A percentile compares a stretch with the other conserved stretches of the same genome.
These are phyloP conservation scores for Myathropa florea DNA, from an alignment of 2,888 invertebrate genomes.

Conservation along the genomic window DNA sequence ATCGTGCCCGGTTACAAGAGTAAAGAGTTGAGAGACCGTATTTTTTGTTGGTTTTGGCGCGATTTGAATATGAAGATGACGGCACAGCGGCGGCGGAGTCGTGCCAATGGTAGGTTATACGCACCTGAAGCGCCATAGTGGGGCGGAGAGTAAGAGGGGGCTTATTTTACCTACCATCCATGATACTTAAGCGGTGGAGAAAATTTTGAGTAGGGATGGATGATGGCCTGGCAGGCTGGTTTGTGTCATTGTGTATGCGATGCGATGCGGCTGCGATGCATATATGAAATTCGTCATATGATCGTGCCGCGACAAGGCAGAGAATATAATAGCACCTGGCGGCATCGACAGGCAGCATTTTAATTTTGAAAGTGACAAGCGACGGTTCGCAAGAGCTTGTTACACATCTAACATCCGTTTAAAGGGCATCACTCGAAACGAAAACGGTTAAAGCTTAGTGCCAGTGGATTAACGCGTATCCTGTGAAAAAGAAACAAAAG, in stretches of 20 bases:
- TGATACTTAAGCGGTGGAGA: constrained; percentile 42
- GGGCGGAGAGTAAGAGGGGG: not conserved
- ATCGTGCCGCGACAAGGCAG: constrained; percentile 40
- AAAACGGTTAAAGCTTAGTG: constrained; percentile 14
- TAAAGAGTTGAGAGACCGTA: constrained; percentile 39
- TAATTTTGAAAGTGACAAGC: constrained; percentile 79
- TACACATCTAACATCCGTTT: constrained; percentile 37
- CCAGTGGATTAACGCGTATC: constrained; percentile 30
- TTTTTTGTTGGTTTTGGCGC: constrained; percentile 46
- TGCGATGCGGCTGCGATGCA: constrained; percentile 64
- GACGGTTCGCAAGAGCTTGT: constrained; percentile 75
- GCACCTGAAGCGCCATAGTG: constrained; percentile 54
- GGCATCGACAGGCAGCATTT: constrained; percentile 79
- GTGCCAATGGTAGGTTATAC: constrained; percentile 52
- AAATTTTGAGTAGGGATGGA: constrained; percentile 66
- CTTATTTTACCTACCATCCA: not conserved
- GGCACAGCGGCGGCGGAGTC: not conserved
- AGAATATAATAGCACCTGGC: constrained; percentile 78
- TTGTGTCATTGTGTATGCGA: constrained; percentile 49
- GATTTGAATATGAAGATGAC: constrained; percentile 68
- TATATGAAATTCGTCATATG: constrained; percentile 66
- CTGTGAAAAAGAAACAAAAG: constrained; percentile 24
- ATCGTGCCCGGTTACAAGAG: constrained; percentile 35
- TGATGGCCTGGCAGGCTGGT: constrained; percentile 21
- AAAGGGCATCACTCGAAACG: not conserved